These are phyloP conservation scores for Ernsta delagoae DNA, from an alignment of 2,888 invertebrate genomes.

Conservation along the genomic window DNA sequence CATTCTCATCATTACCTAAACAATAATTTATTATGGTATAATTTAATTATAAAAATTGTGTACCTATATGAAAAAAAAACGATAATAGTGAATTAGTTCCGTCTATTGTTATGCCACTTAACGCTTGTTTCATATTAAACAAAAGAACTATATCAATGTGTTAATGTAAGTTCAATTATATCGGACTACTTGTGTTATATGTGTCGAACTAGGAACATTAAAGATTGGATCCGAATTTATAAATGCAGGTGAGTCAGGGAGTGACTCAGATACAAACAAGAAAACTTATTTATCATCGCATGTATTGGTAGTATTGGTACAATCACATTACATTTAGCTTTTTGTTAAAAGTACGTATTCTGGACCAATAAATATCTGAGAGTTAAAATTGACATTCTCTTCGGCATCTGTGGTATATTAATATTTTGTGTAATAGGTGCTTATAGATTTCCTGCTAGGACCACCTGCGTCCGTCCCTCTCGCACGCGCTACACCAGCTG, in stretches of 20 bases:
- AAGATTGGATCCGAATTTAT: slow-evolving; percentile 15
- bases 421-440: no score
- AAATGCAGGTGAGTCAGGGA: slow-evolving; percentile 33
- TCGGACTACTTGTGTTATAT: background rate
- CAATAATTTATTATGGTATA: no score
- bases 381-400: slow-evolving; percentile 7
- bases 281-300: background rate
- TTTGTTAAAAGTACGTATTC: background rate
- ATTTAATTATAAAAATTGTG: no score
- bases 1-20: no score
- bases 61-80: no score
- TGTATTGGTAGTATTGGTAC: background rate
- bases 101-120: slow-evolving; percentile 15
- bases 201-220: background rate
- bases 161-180: slow-evolving; percentile 4
- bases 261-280: slow-evolving; percentile 23
- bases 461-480: slow-evolving; percentile 80
- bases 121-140: background rate
- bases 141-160: slow-evolving; percentile 1
- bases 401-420: slow-evolving; percentile 20
- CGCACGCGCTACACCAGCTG: slow-evolving; percentile 75
- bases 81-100: slow-evolving; percentile 1
- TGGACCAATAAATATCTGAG: background rate
- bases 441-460: slow-evolving; percentile 49
- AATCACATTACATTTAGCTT: slow-evolving; percentile 16